Evolutionary conservation across 1,140 invertebrate species (phyloP).

Genomic region (Muscidifurax raptorellus): DNA sequence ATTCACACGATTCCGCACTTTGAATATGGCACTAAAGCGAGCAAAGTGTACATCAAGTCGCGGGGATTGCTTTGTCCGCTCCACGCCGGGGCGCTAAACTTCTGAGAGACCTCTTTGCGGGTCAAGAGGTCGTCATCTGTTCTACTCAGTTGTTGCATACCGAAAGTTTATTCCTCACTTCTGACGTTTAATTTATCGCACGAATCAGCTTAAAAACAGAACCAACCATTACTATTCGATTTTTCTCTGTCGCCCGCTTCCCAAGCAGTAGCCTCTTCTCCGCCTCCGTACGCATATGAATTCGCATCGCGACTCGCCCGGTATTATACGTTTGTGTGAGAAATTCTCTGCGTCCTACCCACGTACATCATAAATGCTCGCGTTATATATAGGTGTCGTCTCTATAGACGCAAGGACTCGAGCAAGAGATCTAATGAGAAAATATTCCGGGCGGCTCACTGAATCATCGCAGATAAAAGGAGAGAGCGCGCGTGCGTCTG

Average conservation of each 20-base stretch:
- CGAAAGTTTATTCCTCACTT: neutral
- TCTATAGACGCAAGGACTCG: neutral
- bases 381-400: neutral
- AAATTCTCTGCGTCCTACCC: neutral
- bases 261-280: constrained; percentile 9
- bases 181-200: neutral
- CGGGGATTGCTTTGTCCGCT: constrained; percentile 7
- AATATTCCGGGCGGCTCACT: constrained; percentile 33
- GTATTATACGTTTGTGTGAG: neutral
- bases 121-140: constrained; percentile 31
- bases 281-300: constrained; percentile 35
- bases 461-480: constrained; percentile 36
- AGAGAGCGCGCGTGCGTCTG: neutral
- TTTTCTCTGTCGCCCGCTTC: neutral
- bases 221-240: too few relatives aligned
- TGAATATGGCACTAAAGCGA: constrained; percentile 3
- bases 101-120: constrained; percentile 4
- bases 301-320: neutral
- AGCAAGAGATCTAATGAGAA: neutral
- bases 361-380: neutral
- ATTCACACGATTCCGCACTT: neutral
- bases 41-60: constrained; percentile 24
- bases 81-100: neutral
- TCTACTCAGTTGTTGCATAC: neutral
- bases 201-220: neutral